Conservation (phyloP, 2,888 invertebrate genomes). For the Orthosia cruda region DNA sequence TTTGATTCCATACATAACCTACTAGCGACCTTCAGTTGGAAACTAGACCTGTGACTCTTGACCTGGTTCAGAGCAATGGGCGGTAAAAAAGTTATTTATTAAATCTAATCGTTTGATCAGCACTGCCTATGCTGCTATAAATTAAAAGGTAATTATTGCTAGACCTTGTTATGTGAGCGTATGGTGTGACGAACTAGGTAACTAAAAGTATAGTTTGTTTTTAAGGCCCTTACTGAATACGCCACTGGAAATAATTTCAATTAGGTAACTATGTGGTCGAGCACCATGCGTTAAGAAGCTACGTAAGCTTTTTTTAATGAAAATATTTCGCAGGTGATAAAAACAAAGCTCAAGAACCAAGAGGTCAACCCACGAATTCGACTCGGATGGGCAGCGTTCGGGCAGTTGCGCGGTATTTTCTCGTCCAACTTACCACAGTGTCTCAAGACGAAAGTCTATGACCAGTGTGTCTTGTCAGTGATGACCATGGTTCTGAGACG, state of each 20-base stretch:
- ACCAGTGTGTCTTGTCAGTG: too few relatives aligned
- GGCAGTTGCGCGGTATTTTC: too few relatives aligned
- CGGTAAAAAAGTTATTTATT: constrained; percentile 41
- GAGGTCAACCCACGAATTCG: too few relatives aligned
- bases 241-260: background rate
- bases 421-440: too few relatives aligned
- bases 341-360: too few relatives aligned
- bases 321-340: too few relatives aligned
- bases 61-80: constrained; percentile 39
- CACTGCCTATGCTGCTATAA: constrained; percentile 9
- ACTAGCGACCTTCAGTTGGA: constrained; percentile 37
- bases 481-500: too few relatives aligned
- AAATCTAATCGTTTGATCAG: constrained; percentile 41
- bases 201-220: background rate
- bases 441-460: too few relatives aligned
- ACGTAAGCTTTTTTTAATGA: too few relatives aligned
- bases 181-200: background rate
- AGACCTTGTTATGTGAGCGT: background rate
- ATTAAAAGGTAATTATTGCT: constrained; percentile 25
- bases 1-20: background rate
- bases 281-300: too few relatives aligned
- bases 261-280: background rate
- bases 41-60: constrained; percentile 54
- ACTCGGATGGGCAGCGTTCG: too few relatives aligned
- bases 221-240: background rate